Evolutionary conservation across 1,140 invertebrate genomes (phyloP).

Genomic region (Papilio dardanus): DNA sequence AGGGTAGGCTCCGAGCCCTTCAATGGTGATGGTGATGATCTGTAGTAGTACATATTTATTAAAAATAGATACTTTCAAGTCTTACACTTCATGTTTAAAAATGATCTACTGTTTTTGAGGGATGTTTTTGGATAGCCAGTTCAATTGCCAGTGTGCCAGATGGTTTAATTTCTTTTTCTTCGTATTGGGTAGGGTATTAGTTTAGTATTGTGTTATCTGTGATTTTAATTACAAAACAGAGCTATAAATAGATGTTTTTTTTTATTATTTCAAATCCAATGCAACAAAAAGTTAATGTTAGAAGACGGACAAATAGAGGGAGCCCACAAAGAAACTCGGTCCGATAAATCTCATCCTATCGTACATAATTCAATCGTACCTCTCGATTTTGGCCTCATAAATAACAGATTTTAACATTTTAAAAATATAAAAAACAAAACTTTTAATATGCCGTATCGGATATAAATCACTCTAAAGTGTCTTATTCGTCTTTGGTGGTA

Average conservation of each 20-base stretch:
- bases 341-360: constrained; percentile 58
- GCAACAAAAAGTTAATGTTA: constrained; percentile 34
- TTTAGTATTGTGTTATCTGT: too few relatives aligned
- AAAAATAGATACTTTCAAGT: too few relatives aligned
- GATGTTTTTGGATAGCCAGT: too few relatives aligned
- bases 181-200: too few relatives aligned
- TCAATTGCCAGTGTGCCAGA: too few relatives aligned
- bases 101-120: too few relatives aligned
- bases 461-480: constrained; percentile 63
- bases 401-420: constrained; percentile 67
- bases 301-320: constrained; percentile 42
- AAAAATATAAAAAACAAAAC: constrained; percentile 63
- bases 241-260: constrained; percentile 15
- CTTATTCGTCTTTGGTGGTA: constrained; percentile 66
- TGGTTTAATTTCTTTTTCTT: too few relatives aligned
- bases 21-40: too few relatives aligned
- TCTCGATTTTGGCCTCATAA: constrained; percentile 63
- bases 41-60: too few relatives aligned
- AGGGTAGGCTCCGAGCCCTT: too few relatives aligned
- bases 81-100: too few relatives aligned
- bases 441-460: constrained; percentile 65
- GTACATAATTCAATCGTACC: constrained; percentile 63
- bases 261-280: constrained; percentile 8
- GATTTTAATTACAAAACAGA: constrained; percentile 10
- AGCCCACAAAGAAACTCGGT: constrained; percentile 46